Conservation (phyloP, 2,888 invertebrate species). For the Anoplius nigerrimus region DNA sequence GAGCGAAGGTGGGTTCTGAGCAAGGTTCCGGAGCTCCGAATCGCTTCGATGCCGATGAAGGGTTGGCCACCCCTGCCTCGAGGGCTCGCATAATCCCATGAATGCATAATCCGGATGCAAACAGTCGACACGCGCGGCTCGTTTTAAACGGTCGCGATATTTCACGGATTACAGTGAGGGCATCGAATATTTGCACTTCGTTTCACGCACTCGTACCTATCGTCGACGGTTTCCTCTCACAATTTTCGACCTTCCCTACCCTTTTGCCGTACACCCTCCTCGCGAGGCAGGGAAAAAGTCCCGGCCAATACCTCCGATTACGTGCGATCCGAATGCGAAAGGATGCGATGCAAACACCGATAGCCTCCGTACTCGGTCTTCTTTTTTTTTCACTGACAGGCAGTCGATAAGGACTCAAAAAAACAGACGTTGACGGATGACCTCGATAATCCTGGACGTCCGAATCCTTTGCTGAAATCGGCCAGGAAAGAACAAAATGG, state of each 20-base stretch:
- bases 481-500: too few relatives aligned
- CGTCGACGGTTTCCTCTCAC: too few relatives aligned
- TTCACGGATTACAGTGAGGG: slow-evolving; percentile 70
- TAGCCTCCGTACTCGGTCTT: too few relatives aligned
- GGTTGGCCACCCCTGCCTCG: slow-evolving; percentile 46
- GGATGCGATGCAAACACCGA: too few relatives aligned
- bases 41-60: slow-evolving; percentile 40
- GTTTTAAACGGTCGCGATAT: slow-evolving; percentile 71
- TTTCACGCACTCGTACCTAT: slow-evolving; percentile 58
- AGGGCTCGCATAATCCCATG: slow-evolving; percentile 66
- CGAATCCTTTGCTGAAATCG: background rate
- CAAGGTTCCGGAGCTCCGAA: background rate
- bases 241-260: too few relatives aligned
- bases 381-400: too few relatives aligned
- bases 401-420: background rate
- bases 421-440: slow-evolving; percentile 16
- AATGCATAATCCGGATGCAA: slow-evolving; percentile 72
- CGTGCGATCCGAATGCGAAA: too few relatives aligned
- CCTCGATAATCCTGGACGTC: background rate
- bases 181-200: slow-evolving; percentile 55
- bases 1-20: background rate
- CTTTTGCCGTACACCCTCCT: too few relatives aligned
- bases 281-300: too few relatives aligned
- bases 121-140: slow-evolving; percentile 70
- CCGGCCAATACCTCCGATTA: too few relatives aligned